These are phyloP conservation scores for Dufourea novaeangliae DNA, from an alignment of 1,140 invertebrate genomes.

Conservation along the genomic window DNA sequence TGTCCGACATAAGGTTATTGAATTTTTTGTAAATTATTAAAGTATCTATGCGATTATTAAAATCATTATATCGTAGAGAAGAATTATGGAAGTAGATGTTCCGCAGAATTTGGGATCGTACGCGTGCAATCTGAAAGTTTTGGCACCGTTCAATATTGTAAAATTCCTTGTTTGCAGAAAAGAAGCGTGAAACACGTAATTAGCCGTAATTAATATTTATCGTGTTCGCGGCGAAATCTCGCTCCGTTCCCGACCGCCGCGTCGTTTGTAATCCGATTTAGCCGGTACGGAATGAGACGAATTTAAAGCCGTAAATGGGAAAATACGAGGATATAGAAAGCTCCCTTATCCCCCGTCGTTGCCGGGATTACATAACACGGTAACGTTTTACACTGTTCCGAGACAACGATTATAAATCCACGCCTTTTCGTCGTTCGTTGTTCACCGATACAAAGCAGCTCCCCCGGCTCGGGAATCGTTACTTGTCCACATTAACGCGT, in stretches of 20 bases:
- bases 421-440: constrained; percentile 8
- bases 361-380: constrained; percentile 30
- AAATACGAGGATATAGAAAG: constrained; percentile 30
- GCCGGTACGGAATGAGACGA: constrained; percentile 8
- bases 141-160: no score
- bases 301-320: constrained; percentile 49
- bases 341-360: constrained; percentile 28
- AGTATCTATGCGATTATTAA: no score
- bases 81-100: no score
- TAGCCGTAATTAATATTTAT: constrained; percentile 31
- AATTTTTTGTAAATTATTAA: no score
- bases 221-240: constrained; percentile 22
- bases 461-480: background rate
- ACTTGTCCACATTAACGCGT: background rate
- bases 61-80: no score
- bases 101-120: no score
- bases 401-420: constrained; percentile 29
- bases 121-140: no score
- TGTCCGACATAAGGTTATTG: no score
- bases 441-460: background rate
- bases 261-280: constrained; percentile 40
- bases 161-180: background rate
- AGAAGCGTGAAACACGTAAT: constrained; percentile 7
- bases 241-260: constrained; percentile 13
- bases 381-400: constrained; percentile 29